phyloP scores from a whole-genome alignment of 2,113 vertebrate genomes.

The Pseudorhombus dupliciocellatus region DNA sequence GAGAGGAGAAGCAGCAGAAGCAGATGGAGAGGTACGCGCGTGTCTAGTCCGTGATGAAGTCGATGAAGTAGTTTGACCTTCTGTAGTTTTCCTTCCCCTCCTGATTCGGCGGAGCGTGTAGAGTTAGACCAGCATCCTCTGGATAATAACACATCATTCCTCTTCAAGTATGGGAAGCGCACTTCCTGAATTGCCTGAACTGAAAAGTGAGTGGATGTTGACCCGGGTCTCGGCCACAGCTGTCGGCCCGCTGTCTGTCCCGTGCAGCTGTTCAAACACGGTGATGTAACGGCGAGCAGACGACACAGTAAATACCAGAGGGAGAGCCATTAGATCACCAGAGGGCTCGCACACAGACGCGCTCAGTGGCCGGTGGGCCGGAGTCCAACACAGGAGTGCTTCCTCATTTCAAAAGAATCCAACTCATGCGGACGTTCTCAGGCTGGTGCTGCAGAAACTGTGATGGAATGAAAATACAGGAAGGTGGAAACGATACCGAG shows the following conservation, averaged over 20 bases:
- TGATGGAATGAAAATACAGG: neutral
- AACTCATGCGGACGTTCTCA: conserved; percentile 9
- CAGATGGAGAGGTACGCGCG: conserved; percentile 86
- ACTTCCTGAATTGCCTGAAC: conserved; percentile 40
- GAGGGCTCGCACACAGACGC: conserved; percentile 31
- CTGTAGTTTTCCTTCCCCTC: neutral
- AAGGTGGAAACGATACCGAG: neutral
- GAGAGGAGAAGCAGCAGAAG: conserved; percentile 93
- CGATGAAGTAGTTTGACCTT: neutral
- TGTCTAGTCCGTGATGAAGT: too few species aligned
- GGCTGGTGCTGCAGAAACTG: too few species aligned
- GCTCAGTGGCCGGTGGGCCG: neutral
- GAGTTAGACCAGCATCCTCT: conserved; percentile 8
- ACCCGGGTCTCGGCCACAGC: conserved; percentile 47
- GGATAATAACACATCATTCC: conserved; percentile 13
- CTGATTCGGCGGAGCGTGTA: neutral
- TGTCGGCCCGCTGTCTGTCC: conserved; percentile 47
- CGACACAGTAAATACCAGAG: conserved; percentile 41
- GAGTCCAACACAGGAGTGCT: neutral
- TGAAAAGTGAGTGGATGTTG: conserved; percentile 37
- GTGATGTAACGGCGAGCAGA: conserved; percentile 51
- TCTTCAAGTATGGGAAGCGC: conserved; percentile 9
- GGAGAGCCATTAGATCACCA: conserved; percentile 29
- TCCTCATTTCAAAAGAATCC: conserved; percentile 7
- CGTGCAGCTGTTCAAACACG: conserved; percentile 72